These are phyloP conservation scores for Virgularia gustaviana DNA, from an alignment of 92 coral and sea anemone genomes.

Conservation along the genomic window DNA sequence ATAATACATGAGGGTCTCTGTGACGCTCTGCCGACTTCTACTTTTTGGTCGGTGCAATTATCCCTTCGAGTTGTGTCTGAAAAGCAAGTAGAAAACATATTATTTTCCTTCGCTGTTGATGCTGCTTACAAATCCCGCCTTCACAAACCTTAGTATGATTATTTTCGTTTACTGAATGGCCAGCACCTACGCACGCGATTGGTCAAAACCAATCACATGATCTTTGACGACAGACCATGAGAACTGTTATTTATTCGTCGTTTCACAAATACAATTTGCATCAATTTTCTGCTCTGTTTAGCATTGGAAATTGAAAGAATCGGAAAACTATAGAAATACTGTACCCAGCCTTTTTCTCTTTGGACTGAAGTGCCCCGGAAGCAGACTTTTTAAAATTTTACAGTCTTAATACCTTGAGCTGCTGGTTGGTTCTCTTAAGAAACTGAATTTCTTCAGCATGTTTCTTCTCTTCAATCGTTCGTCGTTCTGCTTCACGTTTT, in stretches of 20 bases:
- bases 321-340: too few species aligned
- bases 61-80: constrained; percentile 97
- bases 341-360: too few species aligned
- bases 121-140: neutral
- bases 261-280: too few species aligned
- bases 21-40: constrained; percentile 14
- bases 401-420: constrained; percentile 67
- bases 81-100: neutral
- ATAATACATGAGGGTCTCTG: too few species aligned
- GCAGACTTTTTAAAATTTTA: neutral
- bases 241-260: too few species aligned
- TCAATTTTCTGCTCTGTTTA: too few species aligned
- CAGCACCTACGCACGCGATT: too few species aligned
- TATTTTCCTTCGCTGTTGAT: neutral
- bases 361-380: too few species aligned
- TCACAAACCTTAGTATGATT: neutral
- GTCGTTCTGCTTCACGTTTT: constrained; percentile 95
- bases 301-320: too few species aligned
- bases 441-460: constrained; percentile 97
- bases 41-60: constrained; percentile 97
- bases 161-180: too few species aligned
- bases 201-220: too few species aligned
- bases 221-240: too few species aligned
- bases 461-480: constrained; percentile 96
- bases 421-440: constrained; percentile 92